Conservation (phyloP, 2,797 vertebrate species). For the Steatocranus sp. region DNA sequence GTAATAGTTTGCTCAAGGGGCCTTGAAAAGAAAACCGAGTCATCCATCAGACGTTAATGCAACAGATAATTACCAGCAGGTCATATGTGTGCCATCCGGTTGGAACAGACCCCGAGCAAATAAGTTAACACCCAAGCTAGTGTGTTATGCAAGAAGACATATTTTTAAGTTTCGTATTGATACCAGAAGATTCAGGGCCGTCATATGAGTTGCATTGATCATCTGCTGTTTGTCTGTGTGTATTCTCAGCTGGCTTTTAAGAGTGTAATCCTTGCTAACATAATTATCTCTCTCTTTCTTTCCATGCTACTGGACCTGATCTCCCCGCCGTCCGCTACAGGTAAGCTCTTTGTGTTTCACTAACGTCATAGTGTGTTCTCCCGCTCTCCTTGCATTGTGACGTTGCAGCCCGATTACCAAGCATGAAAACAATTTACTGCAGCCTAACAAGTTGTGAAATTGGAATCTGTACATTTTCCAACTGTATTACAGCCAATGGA, state of each 20-base stretch:
- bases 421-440: slow-evolving; percentile 57
- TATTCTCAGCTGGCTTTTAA: not conserved
- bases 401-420: slow-evolving; percentile 22
- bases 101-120: not conserved
- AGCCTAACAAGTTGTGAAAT: slow-evolving; percentile 62
- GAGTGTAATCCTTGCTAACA: slow-evolving; percentile 17
- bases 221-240: not conserved
- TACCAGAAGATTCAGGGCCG: not conserved
- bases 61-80: slow-evolving; percentile 34
- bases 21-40: slow-evolving; percentile 7
- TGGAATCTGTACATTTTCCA: slow-evolving; percentile 44
- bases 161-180: not conserved
- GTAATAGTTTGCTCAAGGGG: slow-evolving; percentile 18
- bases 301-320: slow-evolving; percentile 26
- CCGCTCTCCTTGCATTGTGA: not conserved
- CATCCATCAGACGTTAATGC: slow-evolving; percentile 21
- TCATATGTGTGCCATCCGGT: not conserved
- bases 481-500: slow-evolving; percentile 46
- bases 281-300: slow-evolving; percentile 26
- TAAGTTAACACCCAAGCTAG: not conserved
- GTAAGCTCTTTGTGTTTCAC: slow-evolving; percentile 41
- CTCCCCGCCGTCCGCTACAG: slow-evolving; percentile 26
- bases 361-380: not conserved
- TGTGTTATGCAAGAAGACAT: not conserved
- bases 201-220: not conserved